Evolutionary conservation across 2,888 invertebrate species (phyloP), one percentile per base, ranked within the genome.

Genomic region (Hecatera dysodea): DNA sequence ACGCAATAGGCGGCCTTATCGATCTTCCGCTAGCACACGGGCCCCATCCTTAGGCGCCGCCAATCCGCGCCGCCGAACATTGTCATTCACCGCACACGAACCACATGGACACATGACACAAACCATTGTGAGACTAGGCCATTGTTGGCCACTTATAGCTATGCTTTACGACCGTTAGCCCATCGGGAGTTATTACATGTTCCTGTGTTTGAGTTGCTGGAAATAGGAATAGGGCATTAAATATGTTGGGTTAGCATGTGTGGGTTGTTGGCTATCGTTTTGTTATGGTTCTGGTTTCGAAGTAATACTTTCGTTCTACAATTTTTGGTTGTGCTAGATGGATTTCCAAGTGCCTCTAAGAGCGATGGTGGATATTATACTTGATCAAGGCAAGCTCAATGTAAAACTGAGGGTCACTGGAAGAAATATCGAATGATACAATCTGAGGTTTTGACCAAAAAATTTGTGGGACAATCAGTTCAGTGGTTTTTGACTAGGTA

Each of bases 21-120:
- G n/a, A n/a, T n/a, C n/a, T n/a, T 6, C 59, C 71, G 67, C 83
- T 57, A 12, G 0, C 53, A 85, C 46, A 82, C 44, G 0, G 48
- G 36, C 86, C 84, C 27, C 19, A 72, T 71, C 75, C 48, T 72
- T 59, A 71, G 88, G 89, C 88, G 88, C 89, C 88, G 84, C 33
- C 79, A 57, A 85, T 84, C 84, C 90, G 84, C 87, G 86, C 82
- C 87, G 67, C 9, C 60, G 59, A 59, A 80, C 76, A 85, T 91
- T 88, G 81, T 82, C 84, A 91, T 91, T 86, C 92, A 67, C 64
- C 66, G 67, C 87, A 87, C 84, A 67, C 71, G 60, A 48, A 19
- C 63, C 64, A 77, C 78, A 85, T 82, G 56, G 27, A 52, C 66
- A 79, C 78, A 85, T 82, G 85, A 81, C 83, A 82, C 84, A 84